Evolutionary conservation across 92 coral and sea anemone species (phyloP).

Genomic region (Plumapathes pennacea): DNA sequence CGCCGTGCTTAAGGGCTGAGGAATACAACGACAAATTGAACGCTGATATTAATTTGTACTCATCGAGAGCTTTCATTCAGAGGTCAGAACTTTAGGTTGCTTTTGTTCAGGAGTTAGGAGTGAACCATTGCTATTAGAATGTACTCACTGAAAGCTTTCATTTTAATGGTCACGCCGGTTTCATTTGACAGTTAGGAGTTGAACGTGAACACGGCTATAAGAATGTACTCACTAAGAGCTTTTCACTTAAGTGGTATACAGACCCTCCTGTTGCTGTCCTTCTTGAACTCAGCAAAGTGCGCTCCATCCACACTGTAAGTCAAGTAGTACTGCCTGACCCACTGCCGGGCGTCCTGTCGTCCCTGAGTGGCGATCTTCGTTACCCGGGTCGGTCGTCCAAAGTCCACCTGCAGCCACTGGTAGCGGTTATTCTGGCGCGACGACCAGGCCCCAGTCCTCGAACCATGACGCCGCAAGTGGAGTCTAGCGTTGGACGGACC

Average conservation of each 20-base stretch:
- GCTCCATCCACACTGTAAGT: constrained; percentile 64
- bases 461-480: neutral
- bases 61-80: no score
- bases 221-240: no score
- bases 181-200: no score
- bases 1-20: no score
- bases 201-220: no score
- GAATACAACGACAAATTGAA: no score
- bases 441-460: constrained; percentile 58
- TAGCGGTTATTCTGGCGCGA: constrained; percentile 52
- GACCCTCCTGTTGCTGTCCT: constrained; percentile 52
- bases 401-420: constrained; percentile 73
- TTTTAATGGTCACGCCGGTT: no score
- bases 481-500: constrained; percentile 49
- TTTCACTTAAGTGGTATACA: neutral
- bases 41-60: no score
- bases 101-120: neutral
- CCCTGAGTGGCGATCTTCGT: constrained; percentile 68
- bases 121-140: neutral
- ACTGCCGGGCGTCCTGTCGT: constrained; percentile 24
- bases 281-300: constrained; percentile 46
- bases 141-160: neutral
- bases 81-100: no score
- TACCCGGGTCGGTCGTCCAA: constrained; percentile 54
- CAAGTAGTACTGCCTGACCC: constrained; percentile 66